phyloP scores from a whole-genome alignment of 2,113 vertebrate genomes.

The Gracilinanus agilis region DNA sequence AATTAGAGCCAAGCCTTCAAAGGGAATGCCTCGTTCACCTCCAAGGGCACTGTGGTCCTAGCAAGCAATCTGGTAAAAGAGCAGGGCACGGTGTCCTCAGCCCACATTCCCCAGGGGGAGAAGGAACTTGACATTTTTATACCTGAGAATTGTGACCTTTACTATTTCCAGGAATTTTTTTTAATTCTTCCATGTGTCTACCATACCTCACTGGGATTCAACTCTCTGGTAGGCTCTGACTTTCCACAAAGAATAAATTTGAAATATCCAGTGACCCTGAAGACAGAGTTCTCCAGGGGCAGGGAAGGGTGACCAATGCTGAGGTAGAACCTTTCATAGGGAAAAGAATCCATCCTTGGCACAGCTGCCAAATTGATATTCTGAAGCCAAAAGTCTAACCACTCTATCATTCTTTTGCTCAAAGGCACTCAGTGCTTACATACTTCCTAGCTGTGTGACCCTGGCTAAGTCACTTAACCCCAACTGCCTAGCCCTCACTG shows the following conservation, averaged over 20 bases:
- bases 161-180: neutral
- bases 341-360: neutral
- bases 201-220: fast-evolving
- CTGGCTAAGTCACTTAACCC: too few species aligned
- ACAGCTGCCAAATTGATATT: neutral
- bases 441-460: too few species aligned
- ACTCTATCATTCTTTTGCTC: neutral
- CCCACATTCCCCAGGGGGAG: neutral
- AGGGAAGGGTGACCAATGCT: neutral
- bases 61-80: slow-evolving; percentile 6
- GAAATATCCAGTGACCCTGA: neutral
- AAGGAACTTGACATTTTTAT: neutral
- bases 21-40: neutral
- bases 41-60: neutral
- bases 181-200: neutral
- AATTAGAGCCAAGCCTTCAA: neutral
- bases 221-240: neutral
- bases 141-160: neutral
- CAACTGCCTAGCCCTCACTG: too few species aligned
- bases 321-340: neutral
- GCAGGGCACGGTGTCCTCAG: neutral
- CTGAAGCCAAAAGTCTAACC: neutral
- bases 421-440: neutral
- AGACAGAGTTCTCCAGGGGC: neutral
- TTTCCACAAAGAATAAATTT: neutral